phyloP scores from a whole-genome alignment of 2,888 invertebrate species.

The Mantis religiosa region DNA sequence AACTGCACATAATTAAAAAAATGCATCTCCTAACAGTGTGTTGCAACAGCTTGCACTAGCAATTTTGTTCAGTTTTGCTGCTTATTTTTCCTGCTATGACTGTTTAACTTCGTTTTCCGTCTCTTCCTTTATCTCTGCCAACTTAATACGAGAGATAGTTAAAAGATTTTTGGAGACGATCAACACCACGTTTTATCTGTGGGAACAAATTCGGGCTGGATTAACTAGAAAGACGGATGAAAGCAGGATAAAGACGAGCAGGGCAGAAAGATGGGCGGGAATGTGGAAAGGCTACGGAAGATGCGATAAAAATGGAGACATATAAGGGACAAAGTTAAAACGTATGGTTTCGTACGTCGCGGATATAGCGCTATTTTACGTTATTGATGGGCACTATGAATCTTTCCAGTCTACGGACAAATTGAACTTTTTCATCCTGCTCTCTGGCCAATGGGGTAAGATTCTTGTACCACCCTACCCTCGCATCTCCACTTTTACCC shows the following conservation, averaged over 20 bases:
- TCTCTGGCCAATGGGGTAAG: neutral
- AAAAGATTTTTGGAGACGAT: neutral
- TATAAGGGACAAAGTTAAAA: constrained; percentile 15
- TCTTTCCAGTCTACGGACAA: constrained; percentile 23
- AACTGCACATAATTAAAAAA: too few species aligned
- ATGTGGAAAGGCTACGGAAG: neutral
- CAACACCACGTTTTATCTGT: neutral
- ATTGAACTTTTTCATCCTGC: constrained; percentile 23
- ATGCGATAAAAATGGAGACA: constrained; percentile 12
- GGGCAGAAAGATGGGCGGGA: too few species aligned
- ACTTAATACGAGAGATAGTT: neutral
- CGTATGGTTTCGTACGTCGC: constrained; percentile 12
- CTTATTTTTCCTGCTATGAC: too few species aligned
- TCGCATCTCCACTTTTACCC: neutral
- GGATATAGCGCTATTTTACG: constrained; percentile 24
- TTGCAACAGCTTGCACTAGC: too few species aligned
- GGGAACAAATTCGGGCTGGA: neutral
- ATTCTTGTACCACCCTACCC: neutral
- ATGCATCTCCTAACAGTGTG: too few species aligned
- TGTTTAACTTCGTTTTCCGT: too few species aligned
- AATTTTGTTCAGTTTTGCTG: too few species aligned
- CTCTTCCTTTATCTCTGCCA: too few species aligned
- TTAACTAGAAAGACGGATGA: neutral
- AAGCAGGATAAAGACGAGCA: neutral
- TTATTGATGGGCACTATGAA: constrained; percentile 27